Evolutionary conservation across 2,113 vertebrate species (phyloP).

Genomic region (Callithrix jacchus): DNA sequence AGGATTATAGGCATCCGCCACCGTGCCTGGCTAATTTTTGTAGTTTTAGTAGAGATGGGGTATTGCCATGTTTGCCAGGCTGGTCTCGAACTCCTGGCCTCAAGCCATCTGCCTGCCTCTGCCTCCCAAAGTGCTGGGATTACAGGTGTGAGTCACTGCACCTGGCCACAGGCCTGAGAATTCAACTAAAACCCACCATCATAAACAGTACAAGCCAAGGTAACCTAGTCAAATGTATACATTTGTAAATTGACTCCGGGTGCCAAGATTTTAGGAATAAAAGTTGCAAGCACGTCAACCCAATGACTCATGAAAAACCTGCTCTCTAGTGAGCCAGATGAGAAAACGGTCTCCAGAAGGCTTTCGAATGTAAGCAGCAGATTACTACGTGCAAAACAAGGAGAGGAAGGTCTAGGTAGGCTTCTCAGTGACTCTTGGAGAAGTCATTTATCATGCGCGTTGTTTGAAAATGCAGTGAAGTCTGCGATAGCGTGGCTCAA

Average conservation of each 20-base stretch:
- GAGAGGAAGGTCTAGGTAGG: background rate
- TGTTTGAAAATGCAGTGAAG: slow-evolving; percentile 40
- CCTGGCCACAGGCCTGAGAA: background rate
- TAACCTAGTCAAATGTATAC: background rate
- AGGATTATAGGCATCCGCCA: no score
- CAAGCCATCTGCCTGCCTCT: no score
- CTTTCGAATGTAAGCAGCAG: slow-evolving; percentile 48
- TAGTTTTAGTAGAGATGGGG: no score
- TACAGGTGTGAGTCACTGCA: no score
- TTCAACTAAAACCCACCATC: background rate
- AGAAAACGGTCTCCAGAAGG: slow-evolving; percentile 38
- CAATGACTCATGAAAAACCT: slow-evolving; percentile 6
- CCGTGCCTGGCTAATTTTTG: no score
- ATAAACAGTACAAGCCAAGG: background rate
- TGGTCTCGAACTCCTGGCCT: no score
- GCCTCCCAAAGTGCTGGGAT: no score
- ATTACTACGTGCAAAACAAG: background rate
- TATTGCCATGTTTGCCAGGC: no score
- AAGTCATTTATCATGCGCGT: background rate
- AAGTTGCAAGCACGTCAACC: background rate
- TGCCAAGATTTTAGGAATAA: slow-evolving; percentile 34
- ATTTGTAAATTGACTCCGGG: accelerated
- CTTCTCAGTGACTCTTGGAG: background rate
- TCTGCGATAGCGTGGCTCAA: background rate
- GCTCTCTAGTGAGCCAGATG: background rate